phyloP scores from a whole-genome alignment of 35 echinoderm and acorn worm genomes.

The Eucidaris tribuloides region DNA sequence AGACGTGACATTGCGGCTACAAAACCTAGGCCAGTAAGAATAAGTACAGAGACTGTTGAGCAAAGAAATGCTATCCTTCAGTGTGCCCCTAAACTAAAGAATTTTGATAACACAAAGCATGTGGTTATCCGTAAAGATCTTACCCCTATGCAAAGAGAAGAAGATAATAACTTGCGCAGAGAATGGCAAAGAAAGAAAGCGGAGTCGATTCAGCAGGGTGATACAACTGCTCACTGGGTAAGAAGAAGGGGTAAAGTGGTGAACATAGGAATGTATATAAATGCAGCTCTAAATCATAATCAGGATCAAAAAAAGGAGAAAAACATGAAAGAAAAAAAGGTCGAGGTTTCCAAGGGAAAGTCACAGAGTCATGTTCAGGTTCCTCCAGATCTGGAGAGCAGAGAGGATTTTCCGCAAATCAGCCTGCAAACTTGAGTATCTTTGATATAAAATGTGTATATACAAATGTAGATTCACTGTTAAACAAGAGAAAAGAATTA shows the following conservation, averaged over 20 bases:
- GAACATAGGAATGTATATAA: not conserved
- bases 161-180: not conserved
- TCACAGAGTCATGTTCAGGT: not conserved
- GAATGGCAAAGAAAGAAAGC: not conserved
- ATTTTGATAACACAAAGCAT: not conserved
- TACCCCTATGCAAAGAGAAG: not conserved
- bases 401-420: not conserved
- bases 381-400: not conserved
- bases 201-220: not conserved
- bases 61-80: not conserved
- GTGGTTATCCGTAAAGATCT: not conserved
- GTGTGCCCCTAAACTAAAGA: not conserved
- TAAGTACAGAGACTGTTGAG: not conserved
- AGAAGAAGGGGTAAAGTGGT: not conserved
- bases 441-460: not conserved
- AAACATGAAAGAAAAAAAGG: not conserved
- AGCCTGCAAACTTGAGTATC: too few relatives aligned
- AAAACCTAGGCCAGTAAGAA: not conserved
- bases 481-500: slow-evolving; percentile 21
- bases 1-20: not conserved
- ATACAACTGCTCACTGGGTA: not conserved
- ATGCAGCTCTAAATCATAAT: too few relatives aligned
- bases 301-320: too few relatives aligned
- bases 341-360: not conserved
- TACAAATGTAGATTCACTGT: slow-evolving; percentile 10